Evolutionary conservation across 2,113 vertebrate genomes (phyloP).

Genomic region (Aplodontia rufa): DNA sequence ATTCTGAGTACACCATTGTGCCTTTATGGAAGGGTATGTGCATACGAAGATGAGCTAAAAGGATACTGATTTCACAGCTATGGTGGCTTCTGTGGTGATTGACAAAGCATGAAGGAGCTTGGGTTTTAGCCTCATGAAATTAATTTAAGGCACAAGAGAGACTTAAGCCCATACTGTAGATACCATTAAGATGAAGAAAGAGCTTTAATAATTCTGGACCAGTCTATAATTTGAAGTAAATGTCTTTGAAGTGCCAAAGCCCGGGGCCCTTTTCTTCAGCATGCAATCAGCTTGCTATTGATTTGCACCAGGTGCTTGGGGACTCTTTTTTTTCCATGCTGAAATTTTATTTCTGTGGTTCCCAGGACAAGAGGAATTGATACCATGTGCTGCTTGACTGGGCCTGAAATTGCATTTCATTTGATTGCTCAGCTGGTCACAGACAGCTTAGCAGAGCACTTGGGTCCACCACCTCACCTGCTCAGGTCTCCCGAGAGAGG

Average conservation of each 20-base stretch:
- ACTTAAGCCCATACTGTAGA: background rate
- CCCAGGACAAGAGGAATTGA: conserved; percentile 64
- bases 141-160: background rate
- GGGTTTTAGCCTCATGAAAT: background rate
- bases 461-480: accelerated
- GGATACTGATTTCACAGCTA: background rate
- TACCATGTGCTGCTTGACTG: background rate
- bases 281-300: background rate
- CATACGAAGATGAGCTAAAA: accelerated
- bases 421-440: background rate
- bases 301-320: background rate
- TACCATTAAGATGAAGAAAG: background rate
- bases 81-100: background rate
- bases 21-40: accelerated
- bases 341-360: conserved; percentile 47
- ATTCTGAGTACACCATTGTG: accelerated
- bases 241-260: background rate
- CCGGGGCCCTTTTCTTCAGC: background rate
- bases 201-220: background rate
- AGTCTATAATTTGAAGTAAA: conserved; percentile 45
- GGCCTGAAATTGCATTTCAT: conserved; percentile 41
- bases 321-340: background rate
- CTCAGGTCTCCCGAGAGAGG: background rate
- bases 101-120: background rate
- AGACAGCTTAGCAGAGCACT: background rate